Base-by-base conservation (phyloP, 2,797 vertebrate genomes). In the Ctenochaetus hawaiiensis region DNA sequence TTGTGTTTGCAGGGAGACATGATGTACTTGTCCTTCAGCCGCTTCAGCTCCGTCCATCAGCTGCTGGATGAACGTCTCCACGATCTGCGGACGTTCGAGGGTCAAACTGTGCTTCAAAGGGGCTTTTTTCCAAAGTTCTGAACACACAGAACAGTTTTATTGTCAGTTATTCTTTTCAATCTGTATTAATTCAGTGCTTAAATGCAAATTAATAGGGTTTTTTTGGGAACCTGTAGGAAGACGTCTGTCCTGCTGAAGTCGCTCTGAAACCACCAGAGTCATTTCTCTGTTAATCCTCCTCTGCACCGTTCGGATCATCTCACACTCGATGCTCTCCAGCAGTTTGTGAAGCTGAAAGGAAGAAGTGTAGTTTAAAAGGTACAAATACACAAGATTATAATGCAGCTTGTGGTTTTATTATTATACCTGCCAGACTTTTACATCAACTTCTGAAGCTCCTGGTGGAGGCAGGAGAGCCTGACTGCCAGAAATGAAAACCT, bases 71-170 rank as follows among this genome's bases (percentile, higher is more conserved):
- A 96, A 95, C 0, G 80, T 91, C 84, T 97, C 92, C 72, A 89
- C 92, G 59, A 94, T 92, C 87, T 94, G 92, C 23, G 94, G 90
- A 57, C 89, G 84, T 77, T 91, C 63, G 26, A 83, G 77, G 23
- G 92, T 93, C 80, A 96, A 66, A 49, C 83, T 92, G 93, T 96
- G 88, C 86, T 93, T 93, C 86, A 94, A 91, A 47, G 81, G 73
- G 44, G 64, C 72, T 53, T 87, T 92, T 83, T 94, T 96, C 95
- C 95, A 96, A 66, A 96, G 91, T n/a, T 96, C 95, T 96, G 67
- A 30, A 2, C 49, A 75, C 47, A 57, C 9, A 63, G 12, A 26
- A 56, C 12, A 6, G 22, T 22, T 39, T 34, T 18, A 37, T 16
- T 6, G 13, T 51, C 2, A 75, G 26, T 30, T 30, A 30, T 3